These are phyloP conservation scores for Chymomyza costata DNA, from an alignment of 1,140 invertebrate species.

Conservation along the genomic window DNA sequence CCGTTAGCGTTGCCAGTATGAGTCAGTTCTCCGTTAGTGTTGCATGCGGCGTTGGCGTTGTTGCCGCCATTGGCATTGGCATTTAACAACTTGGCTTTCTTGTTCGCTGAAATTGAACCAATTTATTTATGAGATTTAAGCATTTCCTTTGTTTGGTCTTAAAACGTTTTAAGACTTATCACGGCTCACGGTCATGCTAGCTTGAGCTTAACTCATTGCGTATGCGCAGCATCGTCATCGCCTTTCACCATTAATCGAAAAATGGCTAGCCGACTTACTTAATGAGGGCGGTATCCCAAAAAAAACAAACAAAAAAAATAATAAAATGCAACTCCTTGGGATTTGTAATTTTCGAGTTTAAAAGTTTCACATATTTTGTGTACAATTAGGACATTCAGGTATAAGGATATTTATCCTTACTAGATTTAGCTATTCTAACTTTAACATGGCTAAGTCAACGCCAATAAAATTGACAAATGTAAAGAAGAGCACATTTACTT, in stretches of 20 bases:
- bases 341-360: too few relatives aligned
- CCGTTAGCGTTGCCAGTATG: constrained; percentile 13
- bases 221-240: constrained; percentile 45
- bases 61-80: constrained; percentile 21
- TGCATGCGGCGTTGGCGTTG: background rate
- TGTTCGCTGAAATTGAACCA: constrained; percentile 75
- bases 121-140: constrained; percentile 59
- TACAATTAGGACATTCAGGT: too few relatives aligned
- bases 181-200: constrained; percentile 48
- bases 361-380: too few relatives aligned
- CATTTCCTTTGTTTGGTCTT: constrained; percentile 7
- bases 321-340: too few relatives aligned
- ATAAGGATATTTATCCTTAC: too few relatives aligned
- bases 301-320: too few relatives aligned
- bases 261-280: too few relatives aligned
- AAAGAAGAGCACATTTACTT: too few relatives aligned
- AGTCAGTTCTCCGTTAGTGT: background rate
- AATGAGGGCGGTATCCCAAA: too few relatives aligned
- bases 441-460: too few relatives aligned
- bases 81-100: constrained; percentile 75
- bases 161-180: constrained; percentile 35
- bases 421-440: too few relatives aligned
- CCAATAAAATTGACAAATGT: too few relatives aligned
- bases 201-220: constrained; percentile 50
- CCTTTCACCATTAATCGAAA: constrained; percentile 70